phyloP scores from a whole-genome alignment of 2,797 vertebrate species.

The Hemitrygon akajei region DNA sequence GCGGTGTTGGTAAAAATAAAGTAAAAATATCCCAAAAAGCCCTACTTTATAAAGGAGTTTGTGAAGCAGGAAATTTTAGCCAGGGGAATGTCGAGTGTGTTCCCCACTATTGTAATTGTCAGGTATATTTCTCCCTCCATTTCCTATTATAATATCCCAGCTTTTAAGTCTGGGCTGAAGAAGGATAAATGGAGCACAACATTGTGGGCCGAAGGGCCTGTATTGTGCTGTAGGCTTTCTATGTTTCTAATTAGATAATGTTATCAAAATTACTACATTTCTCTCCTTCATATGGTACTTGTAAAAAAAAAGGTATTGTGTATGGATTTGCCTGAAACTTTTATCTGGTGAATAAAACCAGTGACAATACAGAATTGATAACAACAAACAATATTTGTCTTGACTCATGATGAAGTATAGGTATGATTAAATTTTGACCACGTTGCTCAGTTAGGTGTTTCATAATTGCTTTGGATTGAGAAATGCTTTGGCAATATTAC shows the following conservation, averaged over 20 bases:
- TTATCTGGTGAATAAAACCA: background rate
- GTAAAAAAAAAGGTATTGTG: background rate
- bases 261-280: background rate
- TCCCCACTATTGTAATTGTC: too few relatives aligned
- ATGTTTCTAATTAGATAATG: too few relatives aligned
- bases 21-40: background rate
- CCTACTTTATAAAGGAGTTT: background rate
- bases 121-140: background rate
- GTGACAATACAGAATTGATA: background rate
- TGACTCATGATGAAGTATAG: background rate
- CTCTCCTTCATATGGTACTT: background rate
- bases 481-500: background rate
- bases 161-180: background rate
- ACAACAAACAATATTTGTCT: background rate
- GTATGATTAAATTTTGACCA: background rate
- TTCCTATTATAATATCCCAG: too few relatives aligned
- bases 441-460: background rate
- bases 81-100: too few relatives aligned
- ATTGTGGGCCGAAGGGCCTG: too few relatives aligned
- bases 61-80: background rate
- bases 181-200: background rate
- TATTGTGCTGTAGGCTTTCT: too few relatives aligned
- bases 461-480: background rate
- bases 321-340: background rate
- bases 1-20: background rate